Percentiles rank a stretch among this genome's conserved stretches.
Conservation (phyloP, 2,113 vertebrate species). For the Bettongia penicillata region DNA sequence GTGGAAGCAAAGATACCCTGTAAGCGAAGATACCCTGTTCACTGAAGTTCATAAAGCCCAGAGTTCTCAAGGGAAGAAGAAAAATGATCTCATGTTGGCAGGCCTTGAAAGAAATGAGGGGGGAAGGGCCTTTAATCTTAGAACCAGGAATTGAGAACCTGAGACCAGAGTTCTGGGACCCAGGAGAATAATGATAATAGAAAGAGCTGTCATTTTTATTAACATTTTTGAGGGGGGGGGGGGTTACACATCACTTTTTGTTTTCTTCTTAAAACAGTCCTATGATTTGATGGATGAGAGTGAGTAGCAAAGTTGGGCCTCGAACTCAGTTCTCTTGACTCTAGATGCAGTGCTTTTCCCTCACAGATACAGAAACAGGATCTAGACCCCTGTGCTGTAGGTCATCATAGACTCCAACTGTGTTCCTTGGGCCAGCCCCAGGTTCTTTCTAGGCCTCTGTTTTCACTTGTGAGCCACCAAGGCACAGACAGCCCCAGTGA, state of each 20-base stretch:
- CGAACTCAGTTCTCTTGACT: not conserved
- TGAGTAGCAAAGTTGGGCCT: not conserved
- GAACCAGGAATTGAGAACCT: not conserved
- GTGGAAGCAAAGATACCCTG: not conserved
- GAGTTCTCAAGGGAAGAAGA: not conserved
- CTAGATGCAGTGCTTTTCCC: not conserved
- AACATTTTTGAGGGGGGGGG: not conserved
- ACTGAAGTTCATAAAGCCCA: not conserved
- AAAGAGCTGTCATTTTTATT: not conserved
- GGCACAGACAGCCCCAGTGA: not conserved
- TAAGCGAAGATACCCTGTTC: not conserved
- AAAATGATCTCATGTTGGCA: not conserved
- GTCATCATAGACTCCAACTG: not conserved
- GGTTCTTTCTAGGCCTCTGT: not conserved
- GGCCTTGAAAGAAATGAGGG: not conserved
- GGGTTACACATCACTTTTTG: not conserved
- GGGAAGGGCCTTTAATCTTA: not conserved
- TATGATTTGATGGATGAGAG: not conserved
- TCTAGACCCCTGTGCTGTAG: not conserved
- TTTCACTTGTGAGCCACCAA: not conserved
- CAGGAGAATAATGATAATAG: not conserved
- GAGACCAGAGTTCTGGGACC: not conserved
- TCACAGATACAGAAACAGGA: not conserved
- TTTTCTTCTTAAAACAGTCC: not conserved
- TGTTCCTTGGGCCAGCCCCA: not conserved